Evolutionary conservation across 2,113 vertebrate genomes (phyloP), one percentile per base, ranked within the genome.

Genomic region (Tapirus terrestris): DNA sequence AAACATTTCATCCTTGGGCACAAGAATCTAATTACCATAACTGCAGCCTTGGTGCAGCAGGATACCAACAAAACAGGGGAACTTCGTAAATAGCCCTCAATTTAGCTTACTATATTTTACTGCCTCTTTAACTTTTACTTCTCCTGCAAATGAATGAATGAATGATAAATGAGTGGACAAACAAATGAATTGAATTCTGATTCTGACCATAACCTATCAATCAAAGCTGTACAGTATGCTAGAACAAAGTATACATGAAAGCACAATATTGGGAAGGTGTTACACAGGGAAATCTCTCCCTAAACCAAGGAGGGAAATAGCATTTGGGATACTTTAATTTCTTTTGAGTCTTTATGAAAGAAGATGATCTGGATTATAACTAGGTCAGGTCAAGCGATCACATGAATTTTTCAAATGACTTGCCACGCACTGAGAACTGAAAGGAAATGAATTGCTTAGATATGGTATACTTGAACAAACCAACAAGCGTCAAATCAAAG

Each of bases 391-490:
- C 29, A 94, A 91, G 36, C 25, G 11, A 25, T 31, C 56, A 86
- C n/a, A 89, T 33, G 43, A 90, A 48, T 53, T 76, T 86, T 96
- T 83, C 36, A 96, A 83, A 84, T 83, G 7, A 92, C 39, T 84
- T 63, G 8, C 27, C 43, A 80, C 51, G 9, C 27, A n/a, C 20
- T 56, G 13, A 92, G 2, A 81, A 76, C 3, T 70, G 39, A 68
- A 79, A 72, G 73, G 21, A 87, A 80, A 84, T 14, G 0, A 90
- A 39, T 61, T 94, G n/a, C 27, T 67, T 48, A 13, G 2, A 45
- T 61, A 70, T 0, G 43, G 6, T 60, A 45, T 45, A 60, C 53
- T 75, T 96, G 72, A 87, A 56, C 53, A 90, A 83, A 72, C 3
- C 8, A 93, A 45, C 4, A 87, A 68, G 13, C 36, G 91, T 1